A percentile compares a stretch with the other conserved stretches of the same genome.
phyloP scores from a whole-genome alignment of 1,140 invertebrate species.

The Hycleus phaleratus region DNA sequence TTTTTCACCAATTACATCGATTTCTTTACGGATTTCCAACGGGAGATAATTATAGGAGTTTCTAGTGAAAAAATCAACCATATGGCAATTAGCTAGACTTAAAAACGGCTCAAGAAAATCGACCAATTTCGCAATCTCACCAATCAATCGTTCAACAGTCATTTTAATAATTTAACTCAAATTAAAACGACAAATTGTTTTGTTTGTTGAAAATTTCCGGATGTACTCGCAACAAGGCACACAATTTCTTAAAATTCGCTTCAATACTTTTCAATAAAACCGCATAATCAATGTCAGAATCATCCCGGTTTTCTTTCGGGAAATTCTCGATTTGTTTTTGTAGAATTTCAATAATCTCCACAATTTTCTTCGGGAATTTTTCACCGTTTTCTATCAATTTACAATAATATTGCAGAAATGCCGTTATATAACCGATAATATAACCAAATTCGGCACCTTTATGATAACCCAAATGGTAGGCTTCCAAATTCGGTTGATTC shows the following conservation, averaged over 20 bases:
- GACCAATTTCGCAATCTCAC: slow-evolving; percentile 48
- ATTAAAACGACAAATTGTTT: slow-evolving; percentile 45
- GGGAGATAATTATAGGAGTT: slow-evolving; percentile 56
- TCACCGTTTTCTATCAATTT: no score
- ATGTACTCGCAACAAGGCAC: slow-evolving; percentile 55
- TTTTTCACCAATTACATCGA: slow-evolving; percentile 42
- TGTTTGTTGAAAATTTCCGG: slow-evolving; percentile 43
- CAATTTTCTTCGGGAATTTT: slow-evolving; percentile 42
- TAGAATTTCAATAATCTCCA: slow-evolving; percentile 47
- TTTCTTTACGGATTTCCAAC: slow-evolving; percentile 43
- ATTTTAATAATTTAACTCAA: slow-evolving; percentile 10
- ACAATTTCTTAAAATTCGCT: slow-evolving; percentile 58
- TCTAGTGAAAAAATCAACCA: slow-evolving; percentile 73
- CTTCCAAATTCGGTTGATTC: slow-evolving; percentile 51
- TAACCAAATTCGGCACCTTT: slow-evolving; percentile 55
- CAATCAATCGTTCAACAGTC: slow-evolving; percentile 7
- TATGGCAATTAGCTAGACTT: slow-evolving; percentile 64
- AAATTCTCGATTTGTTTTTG: slow-evolving; percentile 54
- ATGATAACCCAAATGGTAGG: slow-evolving; percentile 56
- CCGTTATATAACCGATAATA: slow-evolving; percentile 54
- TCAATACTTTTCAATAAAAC: slow-evolving; percentile 53
- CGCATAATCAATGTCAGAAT: slow-evolving; percentile 54
- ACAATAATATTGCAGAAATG: slow-evolving; percentile 26
- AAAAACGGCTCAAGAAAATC: slow-evolving; percentile 51
- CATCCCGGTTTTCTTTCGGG: slow-evolving; percentile 49